These are phyloP conservation scores for Oenanthe oenanthe DNA, from an alignment of 2,113 vertebrate genomes.

Conservation along the genomic window DNA sequence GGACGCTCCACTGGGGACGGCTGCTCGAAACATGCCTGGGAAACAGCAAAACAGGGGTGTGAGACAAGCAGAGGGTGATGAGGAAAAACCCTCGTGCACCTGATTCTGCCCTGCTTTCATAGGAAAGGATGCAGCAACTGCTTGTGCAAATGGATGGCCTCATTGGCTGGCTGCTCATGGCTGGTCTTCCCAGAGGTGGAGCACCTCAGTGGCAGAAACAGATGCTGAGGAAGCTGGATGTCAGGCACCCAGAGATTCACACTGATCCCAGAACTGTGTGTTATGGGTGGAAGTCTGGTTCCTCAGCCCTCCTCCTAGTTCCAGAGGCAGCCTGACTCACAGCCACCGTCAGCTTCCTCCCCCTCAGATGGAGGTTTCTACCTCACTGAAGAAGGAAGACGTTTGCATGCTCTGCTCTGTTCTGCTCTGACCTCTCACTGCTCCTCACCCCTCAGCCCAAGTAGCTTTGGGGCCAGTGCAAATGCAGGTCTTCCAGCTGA, in stretches of 20 bases:
- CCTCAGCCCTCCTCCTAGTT: neutral
- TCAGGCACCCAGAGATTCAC: neutral
- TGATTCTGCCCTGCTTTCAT: neutral
- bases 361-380: neutral
- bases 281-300: neutral
- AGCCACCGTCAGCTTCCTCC: neutral
- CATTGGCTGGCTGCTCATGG: accelerated
- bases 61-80: neutral
- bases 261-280: neutral
- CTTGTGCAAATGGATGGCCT: neutral
- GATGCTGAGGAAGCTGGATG: neutral
- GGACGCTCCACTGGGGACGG: constrained; percentile 89
- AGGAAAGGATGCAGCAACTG: neutral
- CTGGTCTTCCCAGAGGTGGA: neutral
- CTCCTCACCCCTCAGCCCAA: neutral
- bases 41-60: neutral
- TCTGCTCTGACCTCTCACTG: neutral
- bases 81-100: neutral
- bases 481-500: neutral
- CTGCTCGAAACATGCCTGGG: constrained; percentile 86
- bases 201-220: neutral
- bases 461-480: neutral
- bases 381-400: neutral
- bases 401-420: neutral
- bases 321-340: neutral